Evolutionary conservation across 2,113 vertebrate species (phyloP), one percentile per base, ranked within the genome.

Genomic region (Enhydra lutris): DNA sequence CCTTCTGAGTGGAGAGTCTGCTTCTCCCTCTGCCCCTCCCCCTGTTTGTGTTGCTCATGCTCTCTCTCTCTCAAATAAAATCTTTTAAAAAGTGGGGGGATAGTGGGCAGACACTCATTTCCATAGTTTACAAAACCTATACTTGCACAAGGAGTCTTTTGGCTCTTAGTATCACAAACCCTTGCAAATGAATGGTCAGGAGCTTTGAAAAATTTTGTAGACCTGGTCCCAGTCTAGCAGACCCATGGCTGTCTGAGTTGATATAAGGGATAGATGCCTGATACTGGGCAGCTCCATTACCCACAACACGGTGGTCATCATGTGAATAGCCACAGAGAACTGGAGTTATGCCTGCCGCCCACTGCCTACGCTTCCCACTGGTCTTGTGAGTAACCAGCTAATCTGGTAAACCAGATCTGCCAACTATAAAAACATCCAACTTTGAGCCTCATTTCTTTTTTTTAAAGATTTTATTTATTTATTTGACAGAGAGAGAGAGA

Each of bases 161-260:
- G 34, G 81, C 4, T 92, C 83, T 92, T 67, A 39, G 20, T 59
- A 57, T 69, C 65, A 86, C 34, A 89, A 67, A 78, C 18, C 17
- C 50, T 92, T 95, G 31, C 7, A 94, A 93, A 84, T 65, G 17
- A 74, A 81, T 50, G 69, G 89, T 80, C 82, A 63, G 39, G 88
- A 39, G 17, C 47, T 63, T 61, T 94, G 82, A 91, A 76, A 63
- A 63, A 9, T 45, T 69, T 89, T 55, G 36, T 78, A 94, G 47
- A 86, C 36, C 5, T 63, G 7, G 24, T 82, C 26, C 15, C 50
- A 10, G 34, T 55, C 45, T 55, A 85, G 47, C 47, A 94, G 90
- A 85, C 24, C 17, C n/a, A 61, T 74, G 42, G 10, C 29, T 76
- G 15, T 65, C 39, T 89, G 63, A 95, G 50, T 36, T 92, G n/a